A percentile compares a stretch with the other conserved stretches of the same genome.
These are phyloP conservation scores for Monomorium pharaonis DNA, from an alignment of 1,140 invertebrate genomes.

Conservation along the genomic window DNA sequence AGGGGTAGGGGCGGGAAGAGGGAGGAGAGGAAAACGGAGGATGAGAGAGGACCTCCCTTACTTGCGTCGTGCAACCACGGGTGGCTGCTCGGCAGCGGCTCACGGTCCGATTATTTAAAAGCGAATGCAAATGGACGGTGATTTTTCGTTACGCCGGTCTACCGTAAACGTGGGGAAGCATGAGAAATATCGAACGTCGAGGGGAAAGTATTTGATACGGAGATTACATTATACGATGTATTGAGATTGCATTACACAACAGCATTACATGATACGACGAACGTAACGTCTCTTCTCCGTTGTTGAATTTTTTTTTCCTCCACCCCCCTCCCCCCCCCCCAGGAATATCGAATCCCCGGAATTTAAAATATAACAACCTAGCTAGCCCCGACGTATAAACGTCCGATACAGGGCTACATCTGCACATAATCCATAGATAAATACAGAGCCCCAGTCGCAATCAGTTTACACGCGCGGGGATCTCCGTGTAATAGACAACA, in stretches of 20 bases:
- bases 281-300: neutral
- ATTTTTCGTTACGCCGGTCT: neutral
- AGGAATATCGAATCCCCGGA: neutral
- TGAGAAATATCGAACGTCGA: neutral
- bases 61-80: neutral
- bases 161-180: neutral
- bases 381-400: neutral
- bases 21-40: too few species aligned
- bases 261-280: neutral
- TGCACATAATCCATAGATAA: neutral
- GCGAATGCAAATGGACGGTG: constrained; percentile 4
- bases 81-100: neutral
- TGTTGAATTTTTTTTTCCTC: neutral
- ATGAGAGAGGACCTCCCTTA: neutral
- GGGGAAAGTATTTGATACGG: neutral
- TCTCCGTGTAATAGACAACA: constrained; percentile 8
- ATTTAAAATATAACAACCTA: constrained; percentile 2
- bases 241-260: constrained; percentile 8
- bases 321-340: too few species aligned
- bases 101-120: constrained; percentile 60
- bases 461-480: constrained; percentile 26
- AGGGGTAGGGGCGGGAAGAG: too few species aligned
- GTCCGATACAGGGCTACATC: neutral
- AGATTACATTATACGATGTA: neutral
- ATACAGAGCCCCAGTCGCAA: constrained; percentile 1